Evolutionary conservation across 2,113 vertebrate genomes (phyloP).

Genomic region (Shinisaurus crocodilurus): DNA sequence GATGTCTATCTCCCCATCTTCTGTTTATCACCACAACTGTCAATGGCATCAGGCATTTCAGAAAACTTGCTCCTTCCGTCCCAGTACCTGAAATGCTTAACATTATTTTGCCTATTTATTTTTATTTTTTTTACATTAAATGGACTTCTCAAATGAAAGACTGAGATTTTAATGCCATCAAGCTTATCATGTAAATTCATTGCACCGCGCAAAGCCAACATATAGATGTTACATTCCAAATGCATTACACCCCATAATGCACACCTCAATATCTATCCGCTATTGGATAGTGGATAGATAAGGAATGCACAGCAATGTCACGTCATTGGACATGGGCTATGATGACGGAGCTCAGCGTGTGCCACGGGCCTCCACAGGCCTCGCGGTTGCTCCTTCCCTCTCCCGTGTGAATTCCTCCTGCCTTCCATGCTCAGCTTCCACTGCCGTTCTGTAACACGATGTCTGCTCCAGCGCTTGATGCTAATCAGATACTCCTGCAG

Average conservation of each 20-base stretch:
- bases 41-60: conserved; percentile 15
- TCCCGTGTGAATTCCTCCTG: no score
- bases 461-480: neutral
- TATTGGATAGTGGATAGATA: neutral
- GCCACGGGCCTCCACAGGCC: neutral
- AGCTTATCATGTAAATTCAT: neutral
- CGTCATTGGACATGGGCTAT: neutral
- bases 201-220: neutral
- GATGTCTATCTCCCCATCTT: conserved; percentile 12
- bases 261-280: neutral
- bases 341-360: neutral
- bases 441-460: no score
- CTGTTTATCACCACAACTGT: neutral
- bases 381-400: no score
- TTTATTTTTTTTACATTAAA: neutral
- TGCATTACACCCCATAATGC: no score
- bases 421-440: neutral
- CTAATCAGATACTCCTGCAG: neutral
- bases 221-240: neutral
- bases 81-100: neutral
- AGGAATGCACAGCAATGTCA: neutral
- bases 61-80: conserved; percentile 8
- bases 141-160: neutral
- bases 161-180: neutral
- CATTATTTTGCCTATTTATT: neutral